Evolutionary conservation across 2,797 vertebrate species (phyloP).

Genomic region (Sebastes melanostomus): DNA sequence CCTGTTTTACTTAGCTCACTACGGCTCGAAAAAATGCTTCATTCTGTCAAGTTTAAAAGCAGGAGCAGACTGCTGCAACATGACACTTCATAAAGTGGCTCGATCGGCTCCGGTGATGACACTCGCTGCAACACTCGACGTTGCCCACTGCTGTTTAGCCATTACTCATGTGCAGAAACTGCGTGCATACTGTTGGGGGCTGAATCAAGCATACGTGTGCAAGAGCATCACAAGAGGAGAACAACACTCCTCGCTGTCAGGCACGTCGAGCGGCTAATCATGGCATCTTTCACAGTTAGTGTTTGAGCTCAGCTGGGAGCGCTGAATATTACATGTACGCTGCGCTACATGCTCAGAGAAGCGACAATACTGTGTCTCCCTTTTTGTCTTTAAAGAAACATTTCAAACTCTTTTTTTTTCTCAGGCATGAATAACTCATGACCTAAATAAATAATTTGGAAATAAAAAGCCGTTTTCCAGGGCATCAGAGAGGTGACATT

Average conservation of each 20-base stretch:
- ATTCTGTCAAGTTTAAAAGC: conserved; percentile 6
- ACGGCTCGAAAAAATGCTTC: background rate
- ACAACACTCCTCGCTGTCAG: conserved; percentile 16
- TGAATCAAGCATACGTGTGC: background rate
- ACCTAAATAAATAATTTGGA: conserved; percentile 43
- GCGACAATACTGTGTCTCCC: background rate
- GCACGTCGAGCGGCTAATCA: conserved; percentile 30
- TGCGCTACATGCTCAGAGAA: background rate
- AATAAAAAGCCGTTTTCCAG: conserved; percentile 33
- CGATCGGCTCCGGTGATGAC: conserved; percentile 42
- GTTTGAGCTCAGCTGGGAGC: conserved; percentile 43
- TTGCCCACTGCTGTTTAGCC: background rate
- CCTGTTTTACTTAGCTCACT: background rate
- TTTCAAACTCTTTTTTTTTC: conserved; percentile 1
- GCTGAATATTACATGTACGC: conserved; percentile 63
- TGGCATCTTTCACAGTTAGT: conserved; percentile 32
- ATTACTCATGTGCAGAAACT: conserved; percentile 1
- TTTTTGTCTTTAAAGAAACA: conserved; percentile 43
- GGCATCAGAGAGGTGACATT: background rate
- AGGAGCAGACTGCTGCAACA: background rate
- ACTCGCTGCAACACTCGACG: conserved; percentile 19
- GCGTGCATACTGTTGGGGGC: background rate
- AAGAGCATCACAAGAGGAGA: background rate
- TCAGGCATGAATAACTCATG: conserved; percentile 53
- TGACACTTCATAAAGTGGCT: background rate